Percentiles rank a stretch among this genome's conserved stretches.
Conservation (phyloP, 2,113 vertebrate species). For the Holacanthus passer region DNA sequence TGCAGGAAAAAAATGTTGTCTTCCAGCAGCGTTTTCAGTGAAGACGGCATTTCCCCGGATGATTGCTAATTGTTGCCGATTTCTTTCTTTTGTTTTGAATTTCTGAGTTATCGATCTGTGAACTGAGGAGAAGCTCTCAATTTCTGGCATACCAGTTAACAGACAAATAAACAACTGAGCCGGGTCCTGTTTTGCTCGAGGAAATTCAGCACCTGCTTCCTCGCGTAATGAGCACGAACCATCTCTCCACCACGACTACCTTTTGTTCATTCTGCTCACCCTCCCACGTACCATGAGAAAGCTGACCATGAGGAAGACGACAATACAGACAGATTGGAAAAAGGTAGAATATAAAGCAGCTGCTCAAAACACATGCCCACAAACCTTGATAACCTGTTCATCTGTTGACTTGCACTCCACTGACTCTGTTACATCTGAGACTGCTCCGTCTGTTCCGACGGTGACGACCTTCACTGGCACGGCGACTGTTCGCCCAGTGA, state of each 20-base stretch:
- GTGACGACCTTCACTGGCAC: constrained; percentile 93
- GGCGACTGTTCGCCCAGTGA: constrained; percentile 91
- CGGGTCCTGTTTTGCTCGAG: background rate
- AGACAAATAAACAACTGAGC: background rate
- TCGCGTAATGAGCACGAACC: background rate
- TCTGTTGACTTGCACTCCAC: constrained; percentile 93
- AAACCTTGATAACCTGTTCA: constrained; percentile 92
- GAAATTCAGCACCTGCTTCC: background rate
- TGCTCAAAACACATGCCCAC: constrained; percentile 42
- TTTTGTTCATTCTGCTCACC: constrained; percentile 13
- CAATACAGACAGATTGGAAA: background rate
- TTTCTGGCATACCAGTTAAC: background rate
- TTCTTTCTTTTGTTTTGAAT: background rate
- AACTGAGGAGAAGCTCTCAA: background rate
- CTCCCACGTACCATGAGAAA: background rate
- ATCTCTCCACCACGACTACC: background rate
- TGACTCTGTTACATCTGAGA: constrained; percentile 91
- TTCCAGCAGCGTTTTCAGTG: background rate
- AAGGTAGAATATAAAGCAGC: constrained; percentile 11
- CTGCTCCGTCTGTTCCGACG: constrained; percentile 87
- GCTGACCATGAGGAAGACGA: background rate
- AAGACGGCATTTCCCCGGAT: background rate
- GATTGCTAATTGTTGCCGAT: background rate
- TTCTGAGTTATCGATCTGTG: background rate
- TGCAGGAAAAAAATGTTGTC: background rate